Evolutionary conservation across 2,888 invertebrate species (phyloP).

Genomic region (Ischnura elegans): DNA sequence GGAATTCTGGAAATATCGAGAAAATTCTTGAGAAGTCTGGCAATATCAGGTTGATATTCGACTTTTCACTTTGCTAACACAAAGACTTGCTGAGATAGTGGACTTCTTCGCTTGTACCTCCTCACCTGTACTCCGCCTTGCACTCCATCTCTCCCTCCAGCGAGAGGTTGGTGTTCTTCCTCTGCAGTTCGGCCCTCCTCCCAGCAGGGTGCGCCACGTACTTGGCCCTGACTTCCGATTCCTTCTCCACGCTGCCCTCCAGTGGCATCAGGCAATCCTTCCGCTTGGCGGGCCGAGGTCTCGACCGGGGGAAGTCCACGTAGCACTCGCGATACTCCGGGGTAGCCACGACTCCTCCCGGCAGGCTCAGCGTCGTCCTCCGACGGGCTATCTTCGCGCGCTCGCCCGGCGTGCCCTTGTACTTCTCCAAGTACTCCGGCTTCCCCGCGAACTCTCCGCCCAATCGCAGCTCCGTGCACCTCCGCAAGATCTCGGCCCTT

Average conservation of each 20-base stretch:
- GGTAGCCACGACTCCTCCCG: conserved; percentile 21
- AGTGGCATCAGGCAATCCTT: conserved; percentile 60
- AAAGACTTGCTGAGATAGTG: too few relatives aligned
- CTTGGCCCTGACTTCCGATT: conserved; percentile 57
- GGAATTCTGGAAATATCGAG: too few relatives aligned
- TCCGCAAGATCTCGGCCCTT: conserved; percentile 35
- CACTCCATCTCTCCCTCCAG: conserved; percentile 57
- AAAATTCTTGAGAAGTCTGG: too few relatives aligned
- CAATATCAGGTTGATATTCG: too few relatives aligned
- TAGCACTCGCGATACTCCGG: conserved; percentile 44
- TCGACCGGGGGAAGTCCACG: conserved; percentile 55
- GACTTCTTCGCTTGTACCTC: not conserved
- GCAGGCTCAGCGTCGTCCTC: not conserved
- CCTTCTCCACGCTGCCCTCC: conserved; percentile 43
- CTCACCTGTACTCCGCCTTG: conserved; percentile 54
- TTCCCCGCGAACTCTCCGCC: conserved; percentile 28
- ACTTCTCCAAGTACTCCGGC: conserved; percentile 62
- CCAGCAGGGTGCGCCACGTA: conserved; percentile 50
- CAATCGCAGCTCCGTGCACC: conserved; percentile 48
- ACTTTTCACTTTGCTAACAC: too few relatives aligned
- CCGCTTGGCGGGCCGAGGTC: conserved; percentile 40
- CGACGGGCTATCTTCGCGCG: conserved; percentile 24
- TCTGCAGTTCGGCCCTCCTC: conserved; percentile 23
- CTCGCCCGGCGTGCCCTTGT: conserved; percentile 37
- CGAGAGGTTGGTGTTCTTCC: conserved; percentile 30